Conservation (phyloP, 2,113 vertebrate species). For the Xiphorhynchus elegans region DNA sequence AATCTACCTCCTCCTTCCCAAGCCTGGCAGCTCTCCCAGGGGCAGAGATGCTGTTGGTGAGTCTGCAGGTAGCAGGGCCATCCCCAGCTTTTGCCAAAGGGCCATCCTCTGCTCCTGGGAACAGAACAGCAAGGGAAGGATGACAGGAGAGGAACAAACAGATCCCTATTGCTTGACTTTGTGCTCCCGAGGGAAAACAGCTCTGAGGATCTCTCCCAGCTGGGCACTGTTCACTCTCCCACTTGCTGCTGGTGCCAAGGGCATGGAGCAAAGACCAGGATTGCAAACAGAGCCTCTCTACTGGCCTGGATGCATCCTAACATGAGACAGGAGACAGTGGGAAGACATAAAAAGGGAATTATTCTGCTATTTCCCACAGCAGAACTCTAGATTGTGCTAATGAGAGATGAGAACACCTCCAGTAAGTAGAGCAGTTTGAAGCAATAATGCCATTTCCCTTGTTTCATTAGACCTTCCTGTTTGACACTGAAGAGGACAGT, state of each 20-base stretch:
- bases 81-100: background rate
- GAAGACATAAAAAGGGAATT: background rate
- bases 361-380: background rate
- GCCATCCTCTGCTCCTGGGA: background rate
- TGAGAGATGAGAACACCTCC: background rate
- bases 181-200: background rate
- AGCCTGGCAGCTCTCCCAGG: background rate
- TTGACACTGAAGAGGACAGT: background rate
- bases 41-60: background rate
- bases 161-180: background rate
- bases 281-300: background rate
- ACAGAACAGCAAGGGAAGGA: background rate
- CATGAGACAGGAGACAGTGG: background rate
- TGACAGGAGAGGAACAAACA: background rate
- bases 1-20: background rate
- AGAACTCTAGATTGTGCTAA: background rate
- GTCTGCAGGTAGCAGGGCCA: background rate
- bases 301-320: background rate
- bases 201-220: background rate
- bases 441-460: background rate
- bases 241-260: background rate
- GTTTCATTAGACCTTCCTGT: conserved; percentile 18
- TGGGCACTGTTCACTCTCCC: background rate
- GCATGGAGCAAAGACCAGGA: background rate
- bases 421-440: background rate